These are phyloP conservation scores for Didymodactylos carnosus DNA, from an alignment of 2,888 invertebrate species.

Conservation along the genomic window DNA sequence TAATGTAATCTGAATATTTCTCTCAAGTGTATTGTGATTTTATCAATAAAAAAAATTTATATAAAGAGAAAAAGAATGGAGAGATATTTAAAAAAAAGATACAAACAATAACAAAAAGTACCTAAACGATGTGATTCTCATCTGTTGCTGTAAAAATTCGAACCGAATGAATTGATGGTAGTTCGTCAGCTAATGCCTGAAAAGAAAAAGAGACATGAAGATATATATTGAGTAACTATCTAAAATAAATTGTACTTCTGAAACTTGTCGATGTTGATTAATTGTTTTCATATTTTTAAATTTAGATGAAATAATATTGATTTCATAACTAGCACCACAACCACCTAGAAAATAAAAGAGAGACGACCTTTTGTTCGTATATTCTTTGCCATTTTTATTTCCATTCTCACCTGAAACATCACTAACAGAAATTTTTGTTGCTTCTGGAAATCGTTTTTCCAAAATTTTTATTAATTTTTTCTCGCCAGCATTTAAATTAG, in stretches of 20 bases:
- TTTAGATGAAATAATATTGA: constrained; percentile 31
- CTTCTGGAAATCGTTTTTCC: constrained; percentile 24
- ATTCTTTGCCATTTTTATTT: not conserved
- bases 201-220: no score
- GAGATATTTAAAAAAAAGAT: no score
- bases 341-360: constrained; percentile 28
- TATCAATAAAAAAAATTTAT: not conserved
- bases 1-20: no score
- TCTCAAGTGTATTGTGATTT: no score
- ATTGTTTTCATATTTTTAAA: constrained; percentile 32
- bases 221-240: no score
- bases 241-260: constrained; percentile 9
- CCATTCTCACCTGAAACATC: constrained; percentile 29
- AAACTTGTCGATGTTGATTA: constrained; percentile 23
- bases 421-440: constrained; percentile 24
- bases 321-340: constrained; percentile 36
- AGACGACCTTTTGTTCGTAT: not conserved
- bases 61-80: not conserved
- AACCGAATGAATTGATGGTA: not conserved
- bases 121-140: no score
- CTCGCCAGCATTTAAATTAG: constrained; percentile 20
- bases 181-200: not conserved
- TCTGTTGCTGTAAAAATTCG: not conserved
- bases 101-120: no score
- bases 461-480: constrained; percentile 22